A percentile compares a stretch with the other conserved stretches of the same genome.
Conservation (phyloP, 2,888 invertebrate species). For the Blera fallax region DNA sequence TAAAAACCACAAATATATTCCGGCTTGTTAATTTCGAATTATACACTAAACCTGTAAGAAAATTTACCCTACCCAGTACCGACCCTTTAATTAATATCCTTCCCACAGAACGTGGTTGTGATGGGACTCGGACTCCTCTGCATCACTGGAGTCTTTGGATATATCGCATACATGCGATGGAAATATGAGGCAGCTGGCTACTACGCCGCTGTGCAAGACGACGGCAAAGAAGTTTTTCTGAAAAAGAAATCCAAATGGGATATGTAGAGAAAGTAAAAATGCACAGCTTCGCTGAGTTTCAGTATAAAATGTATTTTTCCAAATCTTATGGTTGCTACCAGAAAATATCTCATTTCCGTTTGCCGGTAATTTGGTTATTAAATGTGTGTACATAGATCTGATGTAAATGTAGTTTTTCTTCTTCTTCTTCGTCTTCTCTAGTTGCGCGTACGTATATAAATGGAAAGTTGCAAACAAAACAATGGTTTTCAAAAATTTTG, state of each 20-base stretch:
- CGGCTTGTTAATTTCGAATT: conserved; percentile 93
- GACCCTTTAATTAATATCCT: neutral
- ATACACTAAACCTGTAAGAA: conserved; percentile 92
- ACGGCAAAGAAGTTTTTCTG: conserved; percentile 89
- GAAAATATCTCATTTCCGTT: conserved; percentile 40
- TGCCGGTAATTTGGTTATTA: conserved; percentile 35
- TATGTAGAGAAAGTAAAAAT: conserved; percentile 51
- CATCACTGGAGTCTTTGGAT: conserved; percentile 88
- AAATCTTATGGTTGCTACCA: conserved; percentile 49
- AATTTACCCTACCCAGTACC: neutral
- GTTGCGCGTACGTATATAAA: conserved; percentile 40
- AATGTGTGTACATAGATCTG: conserved; percentile 46
- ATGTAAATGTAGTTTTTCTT: conserved; percentile 45
- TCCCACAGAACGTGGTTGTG: conserved; percentile 89
- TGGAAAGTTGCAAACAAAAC: conserved; percentile 55
- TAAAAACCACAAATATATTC: conserved; percentile 89
- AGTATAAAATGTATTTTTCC: conserved; percentile 70
- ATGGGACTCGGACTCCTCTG: conserved; percentile 92
- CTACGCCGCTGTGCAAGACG: conserved; percentile 89
- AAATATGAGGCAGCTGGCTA: conserved; percentile 91
- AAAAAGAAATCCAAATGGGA: conserved; percentile 92
- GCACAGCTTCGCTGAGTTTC: conserved; percentile 40
- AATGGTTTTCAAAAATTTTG: conserved; percentile 4
- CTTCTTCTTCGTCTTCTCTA: neutral
- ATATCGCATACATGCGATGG: conserved; percentile 92